These are phyloP conservation scores for Pterostichus niger DNA, from an alignment of 2,888 invertebrate species.

Conservation along the genomic window DNA sequence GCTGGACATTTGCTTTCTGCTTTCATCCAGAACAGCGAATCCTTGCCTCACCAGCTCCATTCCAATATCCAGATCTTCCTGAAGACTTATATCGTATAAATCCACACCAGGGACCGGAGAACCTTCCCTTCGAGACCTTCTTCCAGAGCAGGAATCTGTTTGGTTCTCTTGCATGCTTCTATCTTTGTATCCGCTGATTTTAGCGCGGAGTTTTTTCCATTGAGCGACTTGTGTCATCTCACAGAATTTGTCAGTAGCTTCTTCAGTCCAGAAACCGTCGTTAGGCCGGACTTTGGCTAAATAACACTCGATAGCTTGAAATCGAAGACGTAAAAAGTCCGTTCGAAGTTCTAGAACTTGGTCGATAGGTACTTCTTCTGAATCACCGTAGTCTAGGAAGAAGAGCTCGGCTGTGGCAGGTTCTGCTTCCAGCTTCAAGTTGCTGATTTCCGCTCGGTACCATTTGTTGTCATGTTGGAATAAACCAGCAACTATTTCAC, in stretches of 20 bases:
- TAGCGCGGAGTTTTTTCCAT: slow-evolving; percentile 90
- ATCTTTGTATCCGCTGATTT: slow-evolving; percentile 85
- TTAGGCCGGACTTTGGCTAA: slow-evolving; percentile 83
- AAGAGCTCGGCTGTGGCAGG: slow-evolving; percentile 85
- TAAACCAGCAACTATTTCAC: slow-evolving; percentile 91
- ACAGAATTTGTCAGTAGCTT: slow-evolving; percentile 84
- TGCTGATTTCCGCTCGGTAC: slow-evolving; percentile 84
- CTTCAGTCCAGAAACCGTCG: slow-evolving; percentile 81
- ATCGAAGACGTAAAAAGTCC: slow-evolving; percentile 85
- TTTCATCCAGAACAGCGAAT: slow-evolving; percentile 77
- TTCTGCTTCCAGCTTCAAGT: slow-evolving; percentile 81
- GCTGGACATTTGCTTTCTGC: neutral
- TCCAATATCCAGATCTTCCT: slow-evolving; percentile 83
- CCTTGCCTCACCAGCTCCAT: slow-evolving; percentile 81
- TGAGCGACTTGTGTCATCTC: slow-evolving; percentile 86
- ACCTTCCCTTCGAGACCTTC: slow-evolving; percentile 80
- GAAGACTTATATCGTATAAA: slow-evolving; percentile 84
- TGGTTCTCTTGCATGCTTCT: neutral
- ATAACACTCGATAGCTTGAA: slow-evolving; percentile 94
- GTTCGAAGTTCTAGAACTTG: slow-evolving; percentile 87
- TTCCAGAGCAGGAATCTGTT: slow-evolving; percentile 68
- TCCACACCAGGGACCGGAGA: slow-evolving; percentile 89
- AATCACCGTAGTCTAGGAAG: slow-evolving; percentile 94
- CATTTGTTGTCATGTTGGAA: slow-evolving; percentile 91
- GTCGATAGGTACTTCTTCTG: slow-evolving; percentile 82